These are phyloP conservation scores for Lycocerus yunnanus DNA, from an alignment of 2,888 invertebrate genomes.

Conservation along the genomic window DNA sequence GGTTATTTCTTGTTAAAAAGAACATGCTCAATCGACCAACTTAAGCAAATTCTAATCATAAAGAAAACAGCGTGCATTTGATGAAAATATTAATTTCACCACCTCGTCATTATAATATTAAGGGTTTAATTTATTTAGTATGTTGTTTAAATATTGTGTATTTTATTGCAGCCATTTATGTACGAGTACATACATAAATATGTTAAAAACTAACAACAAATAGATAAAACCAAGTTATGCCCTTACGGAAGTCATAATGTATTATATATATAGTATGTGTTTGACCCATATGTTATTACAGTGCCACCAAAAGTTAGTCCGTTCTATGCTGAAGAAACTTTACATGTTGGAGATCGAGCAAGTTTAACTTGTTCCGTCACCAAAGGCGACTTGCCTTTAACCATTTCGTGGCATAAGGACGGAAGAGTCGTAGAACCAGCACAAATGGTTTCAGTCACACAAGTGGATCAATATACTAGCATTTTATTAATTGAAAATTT, in stretches of 20 bases:
- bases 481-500: conserved; percentile 77
- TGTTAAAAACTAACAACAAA: background rate
- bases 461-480: conserved; percentile 78
- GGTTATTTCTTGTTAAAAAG: too few relatives aligned
- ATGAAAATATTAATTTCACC: background rate
- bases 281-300: conserved; percentile 54
- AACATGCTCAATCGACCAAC: background rate
- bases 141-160: background rate
- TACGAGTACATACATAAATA: background rate
- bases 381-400: conserved; percentile 76
- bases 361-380: conserved; percentile 76
- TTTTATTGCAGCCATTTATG: background rate
- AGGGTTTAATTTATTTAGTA: background rate
- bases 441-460: conserved; percentile 67
- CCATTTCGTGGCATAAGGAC: conserved; percentile 79
- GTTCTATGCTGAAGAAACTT: conserved; percentile 69
- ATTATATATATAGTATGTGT: background rate
- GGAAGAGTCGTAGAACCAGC: conserved; percentile 67
- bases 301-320: conserved; percentile 81
- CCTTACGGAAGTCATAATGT: background rate
- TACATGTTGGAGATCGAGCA: conserved; percentile 74
- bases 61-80: background rate
- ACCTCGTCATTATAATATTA: background rate
- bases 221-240: background rate
- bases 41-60: background rate